These are phyloP conservation scores for Macropus fuliginosus DNA, from an alignment of 2,797 vertebrate species.

Conservation along the genomic window DNA sequence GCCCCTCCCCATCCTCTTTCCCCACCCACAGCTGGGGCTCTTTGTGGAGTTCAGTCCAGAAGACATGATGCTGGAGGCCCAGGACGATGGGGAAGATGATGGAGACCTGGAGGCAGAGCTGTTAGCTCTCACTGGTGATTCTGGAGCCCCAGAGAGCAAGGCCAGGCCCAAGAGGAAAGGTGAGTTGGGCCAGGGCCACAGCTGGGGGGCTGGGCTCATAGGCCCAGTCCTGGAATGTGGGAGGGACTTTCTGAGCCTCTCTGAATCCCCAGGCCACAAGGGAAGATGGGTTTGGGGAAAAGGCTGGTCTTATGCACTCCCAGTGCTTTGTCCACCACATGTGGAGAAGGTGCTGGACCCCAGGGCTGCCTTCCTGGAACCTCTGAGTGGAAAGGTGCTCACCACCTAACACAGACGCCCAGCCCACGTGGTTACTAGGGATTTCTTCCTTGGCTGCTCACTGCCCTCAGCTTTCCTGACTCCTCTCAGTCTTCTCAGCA, in stretches of 20 bases:
- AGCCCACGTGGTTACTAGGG: not conserved
- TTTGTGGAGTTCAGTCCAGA: slow-evolving; percentile 93
- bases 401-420: not conserved
- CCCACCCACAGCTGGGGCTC: slow-evolving; percentile 87
- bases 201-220: not conserved
- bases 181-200: slow-evolving; percentile 80
- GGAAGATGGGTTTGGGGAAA: not conserved
- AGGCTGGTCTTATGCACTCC: not conserved
- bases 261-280: not conserved
- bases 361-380: too few species aligned
- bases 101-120: slow-evolving; percentile 95
- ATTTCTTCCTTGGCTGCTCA: not conserved
- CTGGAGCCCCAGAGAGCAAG: slow-evolving; percentile 81
- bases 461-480: not conserved
- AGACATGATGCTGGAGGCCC: slow-evolving; percentile 90
- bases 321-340: too few species aligned
- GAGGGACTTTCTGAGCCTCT: not conserved
- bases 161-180: slow-evolving; percentile 88
- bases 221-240: too few species aligned
- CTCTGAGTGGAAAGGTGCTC: not conserved
- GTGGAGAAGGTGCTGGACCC: not conserved
- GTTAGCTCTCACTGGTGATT: slow-evolving; percentile 92
- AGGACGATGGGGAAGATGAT: slow-evolving; percentile 87
- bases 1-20: not conserved
- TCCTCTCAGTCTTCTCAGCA: not conserved